A percentile compares a stretch with the other conserved stretches of the same genome.
phyloP scores from a whole-genome alignment of 2,888 invertebrate genomes.

The Saturnia pavonia region DNA sequence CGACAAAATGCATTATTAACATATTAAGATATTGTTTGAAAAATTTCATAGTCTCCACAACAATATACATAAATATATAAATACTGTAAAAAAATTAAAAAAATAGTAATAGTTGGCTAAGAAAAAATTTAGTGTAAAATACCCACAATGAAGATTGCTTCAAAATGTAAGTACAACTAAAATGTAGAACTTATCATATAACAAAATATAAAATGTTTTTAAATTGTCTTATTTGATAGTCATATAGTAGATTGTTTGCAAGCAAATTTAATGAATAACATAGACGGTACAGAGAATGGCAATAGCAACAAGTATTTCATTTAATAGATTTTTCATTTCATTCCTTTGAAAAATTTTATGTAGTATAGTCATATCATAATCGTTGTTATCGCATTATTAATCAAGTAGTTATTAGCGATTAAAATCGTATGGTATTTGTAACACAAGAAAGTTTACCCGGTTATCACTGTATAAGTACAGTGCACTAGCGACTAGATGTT shows the following conservation, averaged over 20 bases:
- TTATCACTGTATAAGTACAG: too few species aligned
- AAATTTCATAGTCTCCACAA: background rate
- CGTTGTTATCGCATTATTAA: too few species aligned
- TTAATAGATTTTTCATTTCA: background rate
- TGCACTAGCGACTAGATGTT: too few species aligned
- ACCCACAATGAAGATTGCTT: background rate
- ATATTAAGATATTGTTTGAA: background rate
- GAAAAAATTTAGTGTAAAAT: background rate
- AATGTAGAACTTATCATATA: background rate
- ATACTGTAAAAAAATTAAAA: background rate
- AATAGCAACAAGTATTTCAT: background rate
- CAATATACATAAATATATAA: too few species aligned
- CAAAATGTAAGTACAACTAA: background rate
- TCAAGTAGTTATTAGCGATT: too few species aligned
- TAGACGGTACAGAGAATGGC: background rate
- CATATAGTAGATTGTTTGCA: background rate
- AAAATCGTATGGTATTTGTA: too few species aligned
- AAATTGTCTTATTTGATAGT: background rate
- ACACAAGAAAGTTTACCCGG: too few species aligned
- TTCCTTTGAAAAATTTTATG: too few species aligned
- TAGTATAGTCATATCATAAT: too few species aligned
- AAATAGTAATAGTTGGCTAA: background rate
- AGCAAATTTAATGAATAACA: background rate
- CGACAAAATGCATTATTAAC: background rate
- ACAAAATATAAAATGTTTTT: background rate